Evolutionary conservation across 1,140 invertebrate genomes (phyloP).

Genomic region (Anadara kagoshimensis): DNA sequence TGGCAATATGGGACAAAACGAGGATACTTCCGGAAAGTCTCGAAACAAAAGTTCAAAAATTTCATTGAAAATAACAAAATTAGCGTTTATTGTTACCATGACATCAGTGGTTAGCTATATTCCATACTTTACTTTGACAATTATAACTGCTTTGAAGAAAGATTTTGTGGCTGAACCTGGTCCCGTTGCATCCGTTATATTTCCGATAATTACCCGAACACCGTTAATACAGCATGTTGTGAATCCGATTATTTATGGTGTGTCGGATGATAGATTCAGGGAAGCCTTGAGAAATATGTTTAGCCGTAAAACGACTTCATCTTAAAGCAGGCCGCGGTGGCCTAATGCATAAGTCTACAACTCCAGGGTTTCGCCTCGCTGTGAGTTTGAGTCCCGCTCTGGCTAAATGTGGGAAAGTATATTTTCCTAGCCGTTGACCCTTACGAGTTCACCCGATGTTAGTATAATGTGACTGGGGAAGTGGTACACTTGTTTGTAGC

Average conservation of each 20-base stretch:
- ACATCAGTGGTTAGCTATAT: constrained; percentile 58
- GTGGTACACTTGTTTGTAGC: too few species aligned
- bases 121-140: constrained; percentile 49
- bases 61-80: constrained; percentile 47
- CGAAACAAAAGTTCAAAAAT: background rate
- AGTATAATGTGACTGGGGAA: too few species aligned
- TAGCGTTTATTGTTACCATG: constrained; percentile 52
- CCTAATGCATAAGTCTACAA: too few species aligned
- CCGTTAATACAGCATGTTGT: constrained; percentile 56
- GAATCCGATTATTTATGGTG: constrained; percentile 59
- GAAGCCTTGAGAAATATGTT: background rate
- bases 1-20: background rate
- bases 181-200: constrained; percentile 34
- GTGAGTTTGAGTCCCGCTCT: too few species aligned
- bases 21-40: background rate
- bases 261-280: constrained; percentile 52
- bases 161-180: constrained; percentile 36
- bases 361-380: too few species aligned
- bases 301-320: too few species aligned
- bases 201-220: constrained; percentile 55
- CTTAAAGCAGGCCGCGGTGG: too few species aligned
- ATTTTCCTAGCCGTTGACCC: too few species aligned
- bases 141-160: constrained; percentile 48
- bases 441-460: too few species aligned
- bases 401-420: too few species aligned